Evolutionary conservation across 2,888 invertebrate genomes (phyloP).

Genomic region (Melieria picta): DNA sequence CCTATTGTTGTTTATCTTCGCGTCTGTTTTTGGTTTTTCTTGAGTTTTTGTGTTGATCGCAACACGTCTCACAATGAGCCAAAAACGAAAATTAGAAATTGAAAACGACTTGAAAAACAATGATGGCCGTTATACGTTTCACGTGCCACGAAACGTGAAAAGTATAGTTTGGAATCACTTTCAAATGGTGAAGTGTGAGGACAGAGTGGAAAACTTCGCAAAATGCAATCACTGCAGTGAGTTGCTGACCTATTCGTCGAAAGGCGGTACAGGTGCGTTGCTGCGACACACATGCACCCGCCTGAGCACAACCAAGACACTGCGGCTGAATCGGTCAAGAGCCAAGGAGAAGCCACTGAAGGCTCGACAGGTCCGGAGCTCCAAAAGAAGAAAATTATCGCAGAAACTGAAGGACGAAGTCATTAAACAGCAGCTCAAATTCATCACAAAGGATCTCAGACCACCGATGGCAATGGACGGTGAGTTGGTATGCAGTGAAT

Average conservation of each 20-base stretch:
- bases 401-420: conserved; percentile 9
- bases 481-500: background rate
- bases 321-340: too few relatives aligned
- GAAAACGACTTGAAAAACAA: conserved; percentile 4
- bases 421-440: conserved; percentile 4
- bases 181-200: conserved; percentile 16
- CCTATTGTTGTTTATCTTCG: too few relatives aligned
- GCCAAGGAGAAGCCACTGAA: background rate
- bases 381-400: conserved; percentile 8
- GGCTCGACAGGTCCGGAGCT: conserved; percentile 5
- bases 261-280: conserved; percentile 10
- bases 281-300: conserved; percentile 8
- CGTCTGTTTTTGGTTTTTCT: background rate
- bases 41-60: background rate
- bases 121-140: conserved; percentile 7
- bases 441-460: conserved; percentile 11
- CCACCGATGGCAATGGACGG: conserved; percentile 4
- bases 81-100: conserved; percentile 16
- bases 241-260: conserved; percentile 11
- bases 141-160: background rate
- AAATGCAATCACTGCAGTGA: conserved; percentile 16
- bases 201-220: conserved; percentile 12
- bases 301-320: background rate
- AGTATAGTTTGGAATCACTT: conserved; percentile 17
- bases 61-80: background rate